Evolutionary conservation across 2,113 vertebrate genomes (phyloP).

Genomic region (Globicephala melas): DNA sequence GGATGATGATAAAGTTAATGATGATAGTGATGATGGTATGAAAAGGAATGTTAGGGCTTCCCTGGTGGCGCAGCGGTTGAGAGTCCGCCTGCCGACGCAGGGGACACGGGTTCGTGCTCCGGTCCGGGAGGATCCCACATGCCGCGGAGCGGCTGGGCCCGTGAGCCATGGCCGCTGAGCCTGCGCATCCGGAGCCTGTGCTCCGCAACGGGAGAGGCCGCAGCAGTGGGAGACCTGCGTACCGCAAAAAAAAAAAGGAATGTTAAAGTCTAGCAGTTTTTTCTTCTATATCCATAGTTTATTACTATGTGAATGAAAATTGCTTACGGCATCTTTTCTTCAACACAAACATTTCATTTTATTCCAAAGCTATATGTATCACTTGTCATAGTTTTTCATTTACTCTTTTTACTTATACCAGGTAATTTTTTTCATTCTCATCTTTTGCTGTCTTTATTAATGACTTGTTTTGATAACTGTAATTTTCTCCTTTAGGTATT

Average conservation of each 20-base stretch:
- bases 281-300: background rate
- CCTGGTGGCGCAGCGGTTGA: no score
- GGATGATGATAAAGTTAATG: background rate
- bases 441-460: background rate
- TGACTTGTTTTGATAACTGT: background rate
- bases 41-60: background rate
- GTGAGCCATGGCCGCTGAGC: no score
- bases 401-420: background rate
- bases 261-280: background rate
- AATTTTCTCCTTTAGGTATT: constrained; percentile 81
- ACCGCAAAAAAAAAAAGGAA: background rate
- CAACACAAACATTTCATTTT: background rate
- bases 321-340: background rate
- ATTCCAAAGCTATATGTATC: constrained; percentile 1
- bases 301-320: background rate
- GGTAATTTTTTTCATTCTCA: background rate
- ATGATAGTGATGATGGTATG: background rate
- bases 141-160: no score
- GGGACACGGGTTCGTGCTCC: no score
- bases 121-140: no score
- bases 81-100: no score
- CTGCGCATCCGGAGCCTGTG: no score
- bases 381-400: background rate
- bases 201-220: no score
- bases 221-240: no score